Evolutionary conservation across 2,888 invertebrate species (phyloP).

Genomic region (Latrodectus hesperus): DNA sequence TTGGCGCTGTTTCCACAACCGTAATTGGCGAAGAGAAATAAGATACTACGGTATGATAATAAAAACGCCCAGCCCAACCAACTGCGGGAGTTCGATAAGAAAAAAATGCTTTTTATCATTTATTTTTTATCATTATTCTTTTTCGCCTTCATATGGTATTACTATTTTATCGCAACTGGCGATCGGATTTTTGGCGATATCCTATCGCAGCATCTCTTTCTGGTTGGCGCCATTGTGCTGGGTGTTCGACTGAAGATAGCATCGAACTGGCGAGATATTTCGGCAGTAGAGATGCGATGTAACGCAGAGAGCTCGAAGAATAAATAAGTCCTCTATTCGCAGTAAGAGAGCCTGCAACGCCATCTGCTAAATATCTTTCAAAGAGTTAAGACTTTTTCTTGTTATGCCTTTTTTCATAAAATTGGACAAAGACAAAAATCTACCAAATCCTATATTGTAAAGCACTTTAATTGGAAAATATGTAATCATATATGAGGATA

Average conservation of each 20-base stretch:
- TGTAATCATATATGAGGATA: too few relatives aligned
- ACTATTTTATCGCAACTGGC: slow-evolving; percentile 57
- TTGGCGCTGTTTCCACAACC: slow-evolving; percentile 36
- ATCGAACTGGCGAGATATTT: slow-evolving; percentile 60
- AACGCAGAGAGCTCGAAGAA: background rate
- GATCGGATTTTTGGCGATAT: slow-evolving; percentile 61
- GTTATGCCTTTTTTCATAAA: too few relatives aligned
- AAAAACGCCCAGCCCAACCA: slow-evolving; percentile 58
- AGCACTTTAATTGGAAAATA: too few relatives aligned
- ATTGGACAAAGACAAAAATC: too few relatives aligned
- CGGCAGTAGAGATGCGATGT: slow-evolving; percentile 20
- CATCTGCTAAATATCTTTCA: background rate
- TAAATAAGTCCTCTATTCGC: background rate
- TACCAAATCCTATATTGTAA: too few relatives aligned
- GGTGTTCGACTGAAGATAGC: slow-evolving; percentile 56
- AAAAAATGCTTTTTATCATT: slow-evolving; percentile 63
- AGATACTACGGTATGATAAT: slow-evolving; percentile 62
- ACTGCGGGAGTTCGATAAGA: slow-evolving; percentile 60
- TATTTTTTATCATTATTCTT: slow-evolving; percentile 53
- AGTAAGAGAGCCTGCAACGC: background rate
- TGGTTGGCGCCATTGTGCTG: slow-evolving; percentile 68
- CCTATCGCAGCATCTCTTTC: slow-evolving; percentile 65
- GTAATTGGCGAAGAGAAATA: slow-evolving; percentile 64
- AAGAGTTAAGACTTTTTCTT: too few relatives aligned
- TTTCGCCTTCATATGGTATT: slow-evolving; percentile 58